Base-by-base conservation (phyloP, 2,888 invertebrate species). In the Watsonalla binaria region DNA sequence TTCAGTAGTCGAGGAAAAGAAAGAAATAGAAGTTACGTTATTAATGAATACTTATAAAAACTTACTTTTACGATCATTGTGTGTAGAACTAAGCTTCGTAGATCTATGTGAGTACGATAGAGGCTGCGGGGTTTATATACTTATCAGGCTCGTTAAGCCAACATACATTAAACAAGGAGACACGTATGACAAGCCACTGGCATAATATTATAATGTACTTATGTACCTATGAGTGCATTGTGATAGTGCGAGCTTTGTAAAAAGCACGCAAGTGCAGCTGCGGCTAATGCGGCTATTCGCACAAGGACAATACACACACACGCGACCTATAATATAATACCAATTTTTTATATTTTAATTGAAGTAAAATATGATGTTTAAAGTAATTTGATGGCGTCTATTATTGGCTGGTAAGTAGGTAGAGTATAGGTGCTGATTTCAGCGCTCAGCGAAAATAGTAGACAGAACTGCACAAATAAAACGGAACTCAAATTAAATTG, bases 31-130 rank as follows among this genome's bases (percentile, higher is more conserved):
- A n/a, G n/a, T n/a, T n/a, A n/a, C n/a, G 24, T 24, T 24, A 24
- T 4, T 24, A 24, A 24, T 24, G 1, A 24, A 24, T 37, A 37
- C 8, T 33, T 33, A 35, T 46, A 42, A 54, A 8, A 56, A 79
- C 86, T 88, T 71, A 89, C 90, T 84, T 87, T 86, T 57, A 80
- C 52, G 68, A 86, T 68, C 85, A 86, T 89, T 62, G 69, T 82
- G 66, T 72, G 72, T 76, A 72, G 54, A 66, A 76, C 67, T 73
- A 77, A 74, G 77, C 72, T 80, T 65, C 59, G 68, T 63, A 66
- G 66, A 65, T 72, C 76, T 84, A 72, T 89, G 85, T 62, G 63
- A 58, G 60, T 57, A 55, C 53, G 58, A 59, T 58, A 57, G 65
- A 57, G 58, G 60, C 63, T 60, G 63, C 69, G 54, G 65, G 66